Conservation (phyloP, 2,113 vertebrate species). For the Cairina moschata region DNA sequence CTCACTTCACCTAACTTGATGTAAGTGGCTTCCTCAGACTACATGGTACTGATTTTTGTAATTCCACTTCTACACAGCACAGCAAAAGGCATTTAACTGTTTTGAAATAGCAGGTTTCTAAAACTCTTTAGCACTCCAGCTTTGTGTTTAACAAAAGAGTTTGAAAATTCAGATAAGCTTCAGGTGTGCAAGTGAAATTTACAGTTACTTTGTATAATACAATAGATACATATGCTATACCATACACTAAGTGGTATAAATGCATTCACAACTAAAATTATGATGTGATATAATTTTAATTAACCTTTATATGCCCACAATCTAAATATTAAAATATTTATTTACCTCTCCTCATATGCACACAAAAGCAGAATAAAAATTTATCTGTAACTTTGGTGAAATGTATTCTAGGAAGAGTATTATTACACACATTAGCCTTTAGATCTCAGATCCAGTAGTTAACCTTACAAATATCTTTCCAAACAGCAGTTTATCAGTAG, state of each 20-base stretch:
- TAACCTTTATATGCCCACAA: not conserved
- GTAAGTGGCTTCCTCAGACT: not conserved
- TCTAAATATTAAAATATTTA: not conserved
- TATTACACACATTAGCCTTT: not conserved
- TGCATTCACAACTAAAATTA: not conserved
- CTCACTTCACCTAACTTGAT: not conserved
- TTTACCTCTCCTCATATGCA: not conserved
- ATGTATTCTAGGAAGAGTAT: not conserved
- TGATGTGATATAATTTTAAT: not conserved
- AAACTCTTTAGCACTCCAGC: not conserved
- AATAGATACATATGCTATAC: not conserved
- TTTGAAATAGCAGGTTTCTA: not conserved
- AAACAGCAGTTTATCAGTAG: not conserved
- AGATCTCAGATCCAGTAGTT: not conserved
- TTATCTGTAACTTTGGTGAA: not conserved
- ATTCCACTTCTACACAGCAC: not conserved
- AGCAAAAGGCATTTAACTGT: not conserved
- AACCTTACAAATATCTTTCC: not conserved
- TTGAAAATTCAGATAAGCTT: not conserved
- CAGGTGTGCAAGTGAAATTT: not conserved
- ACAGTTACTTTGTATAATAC: not conserved
- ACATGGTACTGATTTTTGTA: not conserved
- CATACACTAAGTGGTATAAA: not conserved
- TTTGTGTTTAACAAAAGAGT: not conserved
- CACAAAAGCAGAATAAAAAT: not conserved